These are phyloP conservation scores for Limnephilus lunatus DNA, from an alignment of 2,888 invertebrate genomes.

Conservation along the genomic window DNA sequence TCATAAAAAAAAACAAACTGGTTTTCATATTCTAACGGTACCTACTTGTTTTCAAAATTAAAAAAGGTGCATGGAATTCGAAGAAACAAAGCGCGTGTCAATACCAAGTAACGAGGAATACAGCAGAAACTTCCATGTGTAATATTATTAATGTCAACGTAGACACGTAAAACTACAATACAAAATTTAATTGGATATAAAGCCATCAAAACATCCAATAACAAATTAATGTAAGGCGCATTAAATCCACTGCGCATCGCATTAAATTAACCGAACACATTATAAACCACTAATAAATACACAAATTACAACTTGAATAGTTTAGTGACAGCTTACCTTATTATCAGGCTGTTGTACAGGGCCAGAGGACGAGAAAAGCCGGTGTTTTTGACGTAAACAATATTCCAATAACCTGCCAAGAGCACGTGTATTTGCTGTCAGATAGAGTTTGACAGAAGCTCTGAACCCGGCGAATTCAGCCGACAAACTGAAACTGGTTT, in stretches of 20 bases:
- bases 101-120: not conserved
- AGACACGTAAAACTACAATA: not conserved
- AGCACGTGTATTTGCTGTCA: constrained; percentile 43
- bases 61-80: not conserved
- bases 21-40: not conserved
- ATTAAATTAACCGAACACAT: not conserved
- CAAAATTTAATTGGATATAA: not conserved
- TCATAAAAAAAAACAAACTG: not conserved
- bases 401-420: constrained; percentile 19
- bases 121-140: not conserved
- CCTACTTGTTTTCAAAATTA: not conserved
- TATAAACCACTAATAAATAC: not conserved
- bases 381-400: constrained; percentile 73
- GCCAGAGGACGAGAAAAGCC: constrained; percentile 72
- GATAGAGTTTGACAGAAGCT: constrained; percentile 3
- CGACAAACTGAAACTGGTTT: constrained; percentile 28
- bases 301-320: not conserved
- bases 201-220: not conserved
- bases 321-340: not conserved
- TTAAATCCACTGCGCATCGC: not conserved
- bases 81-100: not conserved
- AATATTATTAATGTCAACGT: not conserved
- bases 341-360: not conserved
- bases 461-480: constrained; percentile 39
- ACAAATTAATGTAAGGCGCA: not conserved